Conservation (phyloP, 2,888 invertebrate genomes). For the Scaptomyza cyrtandrae region DNA sequence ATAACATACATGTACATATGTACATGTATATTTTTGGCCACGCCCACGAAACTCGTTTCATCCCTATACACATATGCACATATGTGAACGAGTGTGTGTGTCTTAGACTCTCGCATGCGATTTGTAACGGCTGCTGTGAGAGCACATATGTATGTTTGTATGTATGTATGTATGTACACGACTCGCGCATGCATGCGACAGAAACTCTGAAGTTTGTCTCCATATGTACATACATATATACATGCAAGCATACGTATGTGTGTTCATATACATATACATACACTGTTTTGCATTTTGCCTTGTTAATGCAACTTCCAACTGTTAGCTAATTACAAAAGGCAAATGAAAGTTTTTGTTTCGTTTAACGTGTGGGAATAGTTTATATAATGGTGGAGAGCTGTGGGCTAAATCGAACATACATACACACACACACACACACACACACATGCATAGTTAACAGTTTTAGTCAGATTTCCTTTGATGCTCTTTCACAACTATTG, state of each 20-base stretch:
- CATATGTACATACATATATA: neutral
- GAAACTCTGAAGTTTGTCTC: conserved; percentile 22
- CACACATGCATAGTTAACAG: neutral
- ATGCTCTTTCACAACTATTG: conserved; percentile 13
- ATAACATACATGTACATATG: conserved; percentile 3
- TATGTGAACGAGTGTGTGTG: conserved; percentile 3
- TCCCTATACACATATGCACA: conserved; percentile 37
- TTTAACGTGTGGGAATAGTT: conserved; percentile 9
- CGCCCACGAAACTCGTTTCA: conserved; percentile 62
- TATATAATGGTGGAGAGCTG: neutral
- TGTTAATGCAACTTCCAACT: conserved; percentile 48
- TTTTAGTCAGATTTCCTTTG: neutral
- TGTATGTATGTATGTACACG: conserved; percentile 15
- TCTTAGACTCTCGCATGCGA: conserved; percentile 38
- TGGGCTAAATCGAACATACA: neutral
- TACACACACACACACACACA: neutral
- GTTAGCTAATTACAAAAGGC: conserved; percentile 67
- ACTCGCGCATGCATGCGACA: conserved; percentile 53
- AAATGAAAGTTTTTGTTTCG: conserved; percentile 61
- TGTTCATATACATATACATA: conserved; percentile 4
- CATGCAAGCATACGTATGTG: conserved; percentile 3
- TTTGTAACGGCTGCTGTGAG: conserved; percentile 43
- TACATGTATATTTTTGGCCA: conserved; percentile 38
- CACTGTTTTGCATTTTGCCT: conserved; percentile 24
- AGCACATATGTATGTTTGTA: conserved; percentile 5